Evolutionary conservation across 2,113 vertebrate genomes (phyloP), one percentile per base, ranked within the genome.

Genomic region (Epinephelus lanceolatus): DNA sequence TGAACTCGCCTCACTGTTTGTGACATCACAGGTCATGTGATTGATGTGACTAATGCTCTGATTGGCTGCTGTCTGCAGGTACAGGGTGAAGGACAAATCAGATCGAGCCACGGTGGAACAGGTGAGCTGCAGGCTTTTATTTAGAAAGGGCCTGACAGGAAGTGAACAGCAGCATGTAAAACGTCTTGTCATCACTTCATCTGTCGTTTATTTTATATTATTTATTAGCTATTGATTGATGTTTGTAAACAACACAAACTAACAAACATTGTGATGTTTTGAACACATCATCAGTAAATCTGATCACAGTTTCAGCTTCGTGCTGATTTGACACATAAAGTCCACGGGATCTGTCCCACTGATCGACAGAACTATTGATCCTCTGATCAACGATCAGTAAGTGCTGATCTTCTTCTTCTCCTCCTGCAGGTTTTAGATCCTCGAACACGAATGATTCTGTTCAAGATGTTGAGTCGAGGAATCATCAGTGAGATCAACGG

Each of bases 61-160:
- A 81, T 78, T 86, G 73, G 79, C 49, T 87, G 10, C 86, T 80
- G 25, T 33, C 80, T 21, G 10, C 92, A 99, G 98, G 96, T 98
- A 95, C 91, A 95, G 98, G 70, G 95, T 99, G 81, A 99, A 98
- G 93, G 98, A 99, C 91, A 99, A 99, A 86, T 96, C 98, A 1
- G 98, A 99, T 85, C 94, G 98, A 93, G 98, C 98, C 76, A 99
- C 98, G 1, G 97, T 99, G 7, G 98, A 99, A 79, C 98, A 99
- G 95, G 98, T 98, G 83, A 73, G 68, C 6, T 15, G 4, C 15
- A 63, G 2, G 25, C 52, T 71, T 57, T 86, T 72, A 71, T 72
- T 75, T 59, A 17, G 75, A 74, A 83, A 83, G 57, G 55, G 7
- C 5, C 23, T 27, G 25, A 72, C 30, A 74, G 71, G 66, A 73